Evolutionary conservation across 2,113 vertebrate species (phyloP), one percentile per base, ranked within the genome.

Genomic region (Saccopteryx leptura): DNA sequence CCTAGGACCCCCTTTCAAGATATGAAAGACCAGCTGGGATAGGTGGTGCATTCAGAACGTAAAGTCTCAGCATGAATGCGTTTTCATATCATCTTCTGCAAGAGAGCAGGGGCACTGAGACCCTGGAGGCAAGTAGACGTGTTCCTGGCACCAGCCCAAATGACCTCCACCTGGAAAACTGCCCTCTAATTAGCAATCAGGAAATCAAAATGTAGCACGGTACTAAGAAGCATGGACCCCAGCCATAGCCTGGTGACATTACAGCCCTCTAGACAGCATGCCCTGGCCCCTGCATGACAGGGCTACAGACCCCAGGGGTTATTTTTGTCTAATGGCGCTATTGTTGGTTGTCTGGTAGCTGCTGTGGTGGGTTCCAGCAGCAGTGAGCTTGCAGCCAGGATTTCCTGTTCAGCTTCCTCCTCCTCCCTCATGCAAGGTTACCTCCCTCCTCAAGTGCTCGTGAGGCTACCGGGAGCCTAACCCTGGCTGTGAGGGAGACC

Each of bases 331-430:
- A 96, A 97, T 96, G 96, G 97, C 76, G 39, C 92, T 91, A 92
- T 88, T 98, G 98, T 95, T 97, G 71, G 96, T 95, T 50, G 89
- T 90, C 95, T 52, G 90, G 97, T 98, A 96, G 95, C 94, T 92
- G 97, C 89, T 96, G 91, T 15, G 39, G 88, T 76, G 85, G 65
- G 93, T 56, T 63, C 72, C 50, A 54, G 90, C 94, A 92, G 95
- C 39, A 72, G 66, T 2, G 33, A 96, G 71, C 18, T 82, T 75
- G 95, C 94, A 94, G 52, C 54, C 52, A 93, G 76, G 21, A 82
- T 81, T 98, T 98, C 98, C 98, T 98, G 96, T 98, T 97, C 1
- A 91, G 98, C 97, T 98, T 97, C 80, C 75, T 91, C 95, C 97
- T 95, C 97, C 95, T 92, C 0, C 23, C 88, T 95, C 63, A 2